Evolutionary conservation across 2,797 vertebrate species (phyloP).

Genomic region (Silurus lanzhouensis): DNA sequence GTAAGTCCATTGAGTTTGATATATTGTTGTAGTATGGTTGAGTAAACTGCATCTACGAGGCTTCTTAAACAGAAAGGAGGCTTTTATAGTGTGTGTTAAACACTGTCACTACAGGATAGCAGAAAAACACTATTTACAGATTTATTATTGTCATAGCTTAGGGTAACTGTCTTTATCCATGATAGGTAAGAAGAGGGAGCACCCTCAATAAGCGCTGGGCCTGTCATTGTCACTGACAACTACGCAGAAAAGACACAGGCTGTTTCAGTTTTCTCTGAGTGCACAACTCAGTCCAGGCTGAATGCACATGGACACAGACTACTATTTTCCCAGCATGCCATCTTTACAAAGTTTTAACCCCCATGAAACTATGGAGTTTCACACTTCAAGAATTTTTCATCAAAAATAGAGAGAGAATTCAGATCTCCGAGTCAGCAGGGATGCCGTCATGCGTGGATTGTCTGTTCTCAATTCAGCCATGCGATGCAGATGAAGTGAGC

Average conservation of each 20-base stretch:
- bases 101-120: constrained; percentile 58
- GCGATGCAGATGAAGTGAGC: constrained; percentile 64
- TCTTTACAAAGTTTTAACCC: constrained; percentile 76
- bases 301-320: constrained; percentile 67
- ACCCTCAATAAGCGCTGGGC: constrained; percentile 70
- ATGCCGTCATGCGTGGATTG: constrained; percentile 60
- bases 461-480: constrained; percentile 60
- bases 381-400: constrained; percentile 74
- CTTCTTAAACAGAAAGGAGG: constrained; percentile 45
- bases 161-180: constrained; percentile 65
- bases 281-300: constrained; percentile 68
- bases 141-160: constrained; percentile 69
- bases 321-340: constrained; percentile 80
- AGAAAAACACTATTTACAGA: constrained; percentile 69
- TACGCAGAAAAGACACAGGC: constrained; percentile 57
- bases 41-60: constrained; percentile 12
- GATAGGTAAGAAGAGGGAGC: constrained; percentile 65
- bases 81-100: constrained; percentile 58
- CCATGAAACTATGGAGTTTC: constrained; percentile 63
- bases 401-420: constrained; percentile 55
- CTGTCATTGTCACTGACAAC: constrained; percentile 73
- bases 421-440: constrained; percentile 59
- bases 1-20: neutral
- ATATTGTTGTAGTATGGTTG: neutral
- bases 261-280: constrained; percentile 67